Percentiles rank a stretch among this genome's conserved stretches.
phyloP scores from a whole-genome alignment of 1,140 invertebrate species.

The Ericerus pela region DNA sequence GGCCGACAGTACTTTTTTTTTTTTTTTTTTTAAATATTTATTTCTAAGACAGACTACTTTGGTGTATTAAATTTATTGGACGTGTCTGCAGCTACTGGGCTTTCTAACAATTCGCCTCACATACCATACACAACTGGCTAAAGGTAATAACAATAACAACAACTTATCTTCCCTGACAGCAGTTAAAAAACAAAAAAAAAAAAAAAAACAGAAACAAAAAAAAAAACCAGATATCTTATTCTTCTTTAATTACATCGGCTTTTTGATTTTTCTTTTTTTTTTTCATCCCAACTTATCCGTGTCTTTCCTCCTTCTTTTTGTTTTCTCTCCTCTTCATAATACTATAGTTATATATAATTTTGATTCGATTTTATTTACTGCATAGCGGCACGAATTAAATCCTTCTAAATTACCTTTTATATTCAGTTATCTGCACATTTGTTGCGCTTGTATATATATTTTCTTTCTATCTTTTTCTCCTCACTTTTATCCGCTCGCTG shows the following conservation, averaged over 20 bases:
- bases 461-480: background rate
- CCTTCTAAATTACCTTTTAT: conserved; percentile 10
- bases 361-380: background rate
- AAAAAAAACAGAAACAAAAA: conserved; percentile 3
- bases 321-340: no score
- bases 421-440: background rate
- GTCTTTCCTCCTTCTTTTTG: no score
- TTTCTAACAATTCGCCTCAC: conserved; percentile 12
- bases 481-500: no score
- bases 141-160: background rate
- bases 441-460: conserved; percentile 2
- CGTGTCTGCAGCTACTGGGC: conserved; percentile 9
- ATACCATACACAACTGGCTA: background rate
- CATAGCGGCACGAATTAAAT: conserved; percentile 6
- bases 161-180: conserved; percentile 10
- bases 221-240: conserved; percentile 11
- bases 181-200: conserved; percentile 12
- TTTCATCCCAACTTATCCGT: no score
- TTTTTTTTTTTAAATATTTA: conserved; percentile 11
- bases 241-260: conserved; percentile 12
- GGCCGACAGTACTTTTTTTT: no score
- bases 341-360: no score
- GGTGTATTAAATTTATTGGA: conserved; percentile 9
- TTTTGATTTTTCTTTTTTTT: conserved; percentile 7
- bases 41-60: conserved; percentile 3